Evolutionary conservation across 2,797 vertebrate genomes (phyloP), one percentile per base, ranked within the genome.

Genomic region (Anisognathus igniventris): DNA sequence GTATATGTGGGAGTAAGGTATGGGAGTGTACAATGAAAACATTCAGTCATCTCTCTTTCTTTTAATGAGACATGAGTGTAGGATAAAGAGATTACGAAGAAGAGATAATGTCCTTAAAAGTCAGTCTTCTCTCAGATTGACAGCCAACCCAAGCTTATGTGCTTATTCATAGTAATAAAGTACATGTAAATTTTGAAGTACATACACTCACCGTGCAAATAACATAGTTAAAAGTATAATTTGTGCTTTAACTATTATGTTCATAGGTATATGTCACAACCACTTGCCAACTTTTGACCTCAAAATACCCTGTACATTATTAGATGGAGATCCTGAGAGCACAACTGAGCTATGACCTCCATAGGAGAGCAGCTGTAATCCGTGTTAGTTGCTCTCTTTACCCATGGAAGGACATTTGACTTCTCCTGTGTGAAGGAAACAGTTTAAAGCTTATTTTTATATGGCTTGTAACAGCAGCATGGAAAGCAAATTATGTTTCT

Each of bases 41-140:
- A 45, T 68, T 78, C 40, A 56, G 42, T 54, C 17, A 14, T 54
- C 35, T 37, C 28, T 73, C 51, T 67, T 70, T 62, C 57, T 79
- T 88, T 51, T 80, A 77, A 40, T 50, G 53, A 70, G 27, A 72
- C 11, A 3, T 25, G 42, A 87, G 50, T 33, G 50, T 65, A 47
- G 47, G 35, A 28, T 64, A 61, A 45, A 78, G 21, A 60, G 21
- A 65, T 82, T 40, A 40, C 1, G 1, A 79, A 79, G 50, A 82
- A 44, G 8, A 70, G 23, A 39, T 75, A 54, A 78, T 51, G 39
- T 75, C 64, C 50, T 91, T 82, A 62, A 62, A 88, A 88, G 30
- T 79, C 51, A 58, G 14, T 68, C 74, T 81, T 6, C 47, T 76
- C 8, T 48, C 16, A 40, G 58, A 77, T 30, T 88, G 54, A 50